A percentile compares a stretch with the other conserved stretches of the same genome.
phyloP scores from a whole-genome alignment of 1,140 invertebrate species.

The Campoletis sonorensis region DNA sequence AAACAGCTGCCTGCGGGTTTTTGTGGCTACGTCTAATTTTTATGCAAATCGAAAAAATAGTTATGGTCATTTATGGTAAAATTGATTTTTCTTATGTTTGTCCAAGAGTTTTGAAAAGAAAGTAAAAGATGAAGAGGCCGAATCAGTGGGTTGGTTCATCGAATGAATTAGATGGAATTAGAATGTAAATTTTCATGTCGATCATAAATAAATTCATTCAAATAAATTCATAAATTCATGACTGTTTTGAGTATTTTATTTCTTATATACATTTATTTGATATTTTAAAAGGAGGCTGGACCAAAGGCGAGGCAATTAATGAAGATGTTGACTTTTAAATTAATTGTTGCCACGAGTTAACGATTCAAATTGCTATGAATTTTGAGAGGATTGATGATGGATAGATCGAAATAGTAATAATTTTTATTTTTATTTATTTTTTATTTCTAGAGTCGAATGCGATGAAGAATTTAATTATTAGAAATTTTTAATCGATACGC shows the following conservation, averaged over 20 bases:
- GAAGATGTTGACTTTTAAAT: not conserved
- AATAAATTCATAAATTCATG: not conserved
- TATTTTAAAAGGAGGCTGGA: not conserved
- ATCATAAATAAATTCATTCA: not conserved
- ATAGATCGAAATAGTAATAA: not conserved
- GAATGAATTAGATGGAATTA: not conserved
- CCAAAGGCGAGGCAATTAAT: constrained; percentile 1
- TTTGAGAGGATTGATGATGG: not conserved
- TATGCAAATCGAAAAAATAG: too few species aligned
- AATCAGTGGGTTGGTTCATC: too few species aligned
- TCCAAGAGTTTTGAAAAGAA: too few species aligned
- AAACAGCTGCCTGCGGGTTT: too few species aligned
- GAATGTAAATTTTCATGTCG: not conserved
- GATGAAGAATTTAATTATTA: constrained; percentile 7
- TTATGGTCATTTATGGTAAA: too few species aligned
- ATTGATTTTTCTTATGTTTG: too few species aligned
- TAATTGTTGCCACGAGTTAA: constrained; percentile 1
- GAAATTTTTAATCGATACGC: constrained; percentile 2
- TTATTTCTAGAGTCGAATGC: too few species aligned
- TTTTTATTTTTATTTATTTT: too few species aligned
- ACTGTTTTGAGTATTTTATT: not conserved
- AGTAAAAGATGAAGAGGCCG: too few species aligned
- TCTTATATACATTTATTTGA: not conserved
- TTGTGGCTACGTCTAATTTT: too few species aligned
- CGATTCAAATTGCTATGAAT: not conserved